Evolutionary conservation across 2,797 vertebrate species (phyloP), one percentile per base, ranked within the genome.

Genomic region (Cossypha dichroa): DNA sequence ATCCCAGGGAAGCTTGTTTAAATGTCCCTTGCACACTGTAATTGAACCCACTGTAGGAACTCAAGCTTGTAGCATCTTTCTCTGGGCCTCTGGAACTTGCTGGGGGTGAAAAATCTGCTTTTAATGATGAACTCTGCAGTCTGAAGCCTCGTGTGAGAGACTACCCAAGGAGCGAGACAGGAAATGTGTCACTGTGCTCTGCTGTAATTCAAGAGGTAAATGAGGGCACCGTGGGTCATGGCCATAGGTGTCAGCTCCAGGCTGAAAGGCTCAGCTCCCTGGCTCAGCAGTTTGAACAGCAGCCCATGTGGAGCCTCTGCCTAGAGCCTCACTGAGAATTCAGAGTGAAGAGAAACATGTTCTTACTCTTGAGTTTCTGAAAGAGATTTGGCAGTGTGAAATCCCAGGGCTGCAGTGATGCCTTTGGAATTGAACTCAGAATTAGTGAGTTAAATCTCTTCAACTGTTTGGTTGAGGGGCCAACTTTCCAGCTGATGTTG

Each of bases 81-180:
- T 86, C 82, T 85, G 87, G 51, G 59, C 88, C 92, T 90, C 62
- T 88, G 84, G 79, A 96, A 80, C 82, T 96, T 90, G 52, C 90
- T 90, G 81, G 46, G 75, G 76, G 63, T 90, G 75, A 85, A 82
- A 69, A 69, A 94, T 88, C 90, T 74, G 69, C 1, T 2, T 95
- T 96, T 90, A 74, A 96, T 94, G 94, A 92, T 72, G 69, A 92
- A 85, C 69, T 63, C 62, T 38, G 38, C 78, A 79, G 83, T 82
- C 49, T 59, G 67, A 88, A 74, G 15, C 70, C 83, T 83, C 77
- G 17, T 79, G 74, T 75, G 56, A 67, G 67, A 48, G 90, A 59
- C 43, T 33, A 33, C 60, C 70, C 70, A 51, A 91, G 68, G 77
- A 76, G 41, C 34, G 48, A 23, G 76, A 23, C 23, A 55, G 60